phyloP scores from a whole-genome alignment of 2,888 invertebrate species.

The Lasioglossum vierecki region DNA sequence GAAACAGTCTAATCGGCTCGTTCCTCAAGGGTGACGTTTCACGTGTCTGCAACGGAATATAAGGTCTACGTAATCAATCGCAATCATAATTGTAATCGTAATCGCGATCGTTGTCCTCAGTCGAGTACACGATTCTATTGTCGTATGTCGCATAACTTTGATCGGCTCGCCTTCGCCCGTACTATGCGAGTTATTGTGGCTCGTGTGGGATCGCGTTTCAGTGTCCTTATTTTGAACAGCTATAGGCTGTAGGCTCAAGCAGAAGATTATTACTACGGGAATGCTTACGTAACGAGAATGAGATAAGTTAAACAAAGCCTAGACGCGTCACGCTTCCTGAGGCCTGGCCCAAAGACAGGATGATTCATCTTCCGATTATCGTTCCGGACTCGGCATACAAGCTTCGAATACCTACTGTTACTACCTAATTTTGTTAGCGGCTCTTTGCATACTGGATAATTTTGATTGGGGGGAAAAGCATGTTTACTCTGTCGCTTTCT shows the following conservation, averaged over 20 bases:
- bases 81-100: not conserved
- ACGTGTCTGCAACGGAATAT: conserved; percentile 7
- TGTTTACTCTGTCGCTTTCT: not conserved
- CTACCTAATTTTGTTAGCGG: conserved; percentile 11
- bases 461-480: not conserved
- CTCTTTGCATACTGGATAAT: not conserved
- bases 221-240: conserved; percentile 14
- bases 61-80: conserved; percentile 21
- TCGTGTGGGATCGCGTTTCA: not conserved
- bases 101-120: not conserved
- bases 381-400: conserved; percentile 37
- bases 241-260: conserved; percentile 9
- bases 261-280: conserved; percentile 40
- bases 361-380: conserved; percentile 76
- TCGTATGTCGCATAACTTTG: not conserved
- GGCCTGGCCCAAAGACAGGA: conserved; percentile 68
- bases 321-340: conserved; percentile 77
- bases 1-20: conserved; percentile 25
- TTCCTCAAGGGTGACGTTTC: conserved; percentile 6
- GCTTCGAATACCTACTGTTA: conserved; percentile 7
- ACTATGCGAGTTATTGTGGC: not conserved
- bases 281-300: conserved; percentile 76
- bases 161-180: not conserved
- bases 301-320: conserved; percentile 76
- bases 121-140: not conserved